phyloP scores from a whole-genome alignment of 2,888 invertebrate genomes.

The Noctuana brunneofusca region DNA sequence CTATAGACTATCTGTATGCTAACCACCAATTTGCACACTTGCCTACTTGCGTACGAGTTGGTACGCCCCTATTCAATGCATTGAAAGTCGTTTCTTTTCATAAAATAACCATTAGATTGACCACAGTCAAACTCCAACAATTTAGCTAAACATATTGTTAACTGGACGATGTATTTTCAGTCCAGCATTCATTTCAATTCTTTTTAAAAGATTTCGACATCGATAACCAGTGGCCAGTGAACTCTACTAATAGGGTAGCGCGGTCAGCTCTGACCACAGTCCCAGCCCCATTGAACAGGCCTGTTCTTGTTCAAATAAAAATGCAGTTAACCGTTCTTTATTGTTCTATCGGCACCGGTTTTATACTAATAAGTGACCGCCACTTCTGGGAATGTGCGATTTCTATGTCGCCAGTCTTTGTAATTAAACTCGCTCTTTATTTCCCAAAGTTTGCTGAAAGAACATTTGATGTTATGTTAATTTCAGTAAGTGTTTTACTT shows the following conservation, averaged over 20 bases:
- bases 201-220: slow-evolving; percentile 44
- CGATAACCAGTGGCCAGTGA: slow-evolving; percentile 40
- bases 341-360: slow-evolving; percentile 76
- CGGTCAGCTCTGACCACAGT: slow-evolving; percentile 67
- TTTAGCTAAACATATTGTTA: not conserved
- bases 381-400: slow-evolving; percentile 72
- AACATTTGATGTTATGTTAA: not conserved
- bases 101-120: slow-evolving; percentile 17
- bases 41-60: too few relatives aligned
- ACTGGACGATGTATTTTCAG: not conserved
- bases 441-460: slow-evolving; percentile 62
- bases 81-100: not conserved
- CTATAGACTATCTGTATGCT: too few relatives aligned
- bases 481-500: too few relatives aligned
- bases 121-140: slow-evolving; percentile 16
- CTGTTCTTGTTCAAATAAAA: slow-evolving; percentile 81
- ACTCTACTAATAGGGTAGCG: slow-evolving; percentile 50
- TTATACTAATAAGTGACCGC: slow-evolving; percentile 74
- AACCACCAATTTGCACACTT: too few relatives aligned
- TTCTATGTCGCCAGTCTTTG: slow-evolving; percentile 59
- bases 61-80: too few relatives aligned
- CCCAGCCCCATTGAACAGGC: slow-evolving; percentile 69
- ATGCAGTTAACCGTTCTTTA: slow-evolving; percentile 81
- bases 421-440: slow-evolving; percentile 70
- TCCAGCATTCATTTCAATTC: slow-evolving; percentile 10